Evolutionary conservation across 2,888 invertebrate species (phyloP).

Genomic region (Drosophila engyochracea): DNA sequence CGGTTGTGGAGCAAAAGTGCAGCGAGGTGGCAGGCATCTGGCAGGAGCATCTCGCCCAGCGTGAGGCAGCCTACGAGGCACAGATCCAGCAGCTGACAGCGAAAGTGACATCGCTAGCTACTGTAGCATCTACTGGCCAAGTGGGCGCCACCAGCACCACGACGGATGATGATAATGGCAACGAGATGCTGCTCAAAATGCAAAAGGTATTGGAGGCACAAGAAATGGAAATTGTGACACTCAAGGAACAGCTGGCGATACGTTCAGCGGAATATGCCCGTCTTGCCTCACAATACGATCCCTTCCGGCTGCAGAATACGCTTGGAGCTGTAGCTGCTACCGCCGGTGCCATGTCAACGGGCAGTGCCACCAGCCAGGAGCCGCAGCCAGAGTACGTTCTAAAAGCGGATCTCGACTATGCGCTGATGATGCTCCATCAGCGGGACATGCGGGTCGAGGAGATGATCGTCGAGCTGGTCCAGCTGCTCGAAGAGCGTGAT

Average conservation of each 20-base stretch:
- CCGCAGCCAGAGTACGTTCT: conserved; percentile 69
- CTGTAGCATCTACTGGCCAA: not conserved
- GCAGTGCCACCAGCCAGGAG: conserved; percentile 14
- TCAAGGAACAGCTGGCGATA: conserved; percentile 89
- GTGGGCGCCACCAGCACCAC: conserved; percentile 8
- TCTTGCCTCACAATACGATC: conserved; percentile 85
- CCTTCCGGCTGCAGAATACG: conserved; percentile 82
- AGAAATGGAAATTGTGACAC: conserved; percentile 90
- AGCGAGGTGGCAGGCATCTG: conserved; percentile 90
- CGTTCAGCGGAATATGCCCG: conserved; percentile 88
- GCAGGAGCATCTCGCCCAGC: conserved; percentile 89
- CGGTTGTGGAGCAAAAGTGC: conserved; percentile 89
- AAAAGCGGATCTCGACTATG: conserved; percentile 91
- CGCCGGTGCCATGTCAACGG: conserved; percentile 18
- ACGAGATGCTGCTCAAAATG: conserved; percentile 80
- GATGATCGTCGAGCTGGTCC: conserved; percentile 93
- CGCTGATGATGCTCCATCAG: conserved; percentile 94
- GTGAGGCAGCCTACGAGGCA: conserved; percentile 87
- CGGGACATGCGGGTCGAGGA: conserved; percentile 95
- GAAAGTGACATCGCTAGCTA: conserved; percentile 26
- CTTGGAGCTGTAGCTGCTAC: conserved; percentile 35
- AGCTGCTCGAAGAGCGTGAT: conserved; percentile 93
- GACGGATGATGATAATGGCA: conserved; percentile 7
- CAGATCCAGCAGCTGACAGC: conserved; percentile 48
- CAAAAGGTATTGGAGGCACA: conserved; percentile 89